Evolutionary conservation across 2,888 invertebrate species (phyloP).

Genomic region (Epistrophe eligans): DNA sequence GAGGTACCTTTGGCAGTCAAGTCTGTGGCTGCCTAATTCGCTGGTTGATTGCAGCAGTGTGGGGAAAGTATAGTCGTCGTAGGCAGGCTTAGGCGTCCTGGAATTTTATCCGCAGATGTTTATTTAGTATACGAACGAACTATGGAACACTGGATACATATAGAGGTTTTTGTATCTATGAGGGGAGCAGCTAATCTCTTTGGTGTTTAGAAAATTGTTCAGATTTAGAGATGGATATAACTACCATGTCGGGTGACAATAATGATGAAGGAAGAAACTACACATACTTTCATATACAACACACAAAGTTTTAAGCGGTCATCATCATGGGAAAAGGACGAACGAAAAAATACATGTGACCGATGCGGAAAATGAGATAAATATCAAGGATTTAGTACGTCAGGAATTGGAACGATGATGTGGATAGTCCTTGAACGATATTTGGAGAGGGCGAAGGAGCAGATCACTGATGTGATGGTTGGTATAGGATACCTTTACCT

Average conservation of each 20-base stretch:
- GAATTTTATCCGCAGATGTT: constrained; percentile 72
- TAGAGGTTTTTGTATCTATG: constrained; percentile 41
- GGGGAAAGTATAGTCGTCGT: constrained; percentile 43
- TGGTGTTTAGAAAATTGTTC: constrained; percentile 65
- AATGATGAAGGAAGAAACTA: constrained; percentile 51
- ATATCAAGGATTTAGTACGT: constrained; percentile 73
- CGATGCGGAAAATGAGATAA: constrained; percentile 75
- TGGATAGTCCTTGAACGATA: constrained; percentile 68
- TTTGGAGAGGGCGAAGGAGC: constrained; percentile 38
- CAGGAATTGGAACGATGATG: constrained; percentile 60
- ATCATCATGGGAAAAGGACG: constrained; percentile 14
- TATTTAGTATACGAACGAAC: constrained; percentile 43
- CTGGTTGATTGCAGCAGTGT: constrained; percentile 57
- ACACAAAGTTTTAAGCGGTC: constrained; percentile 49
- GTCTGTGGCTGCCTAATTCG: constrained; percentile 74
- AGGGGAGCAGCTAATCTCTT: constrained; percentile 60
- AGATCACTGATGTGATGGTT: background rate
- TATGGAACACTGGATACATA: background rate
- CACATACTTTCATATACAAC: background rate
- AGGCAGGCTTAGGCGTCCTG: constrained; percentile 21
- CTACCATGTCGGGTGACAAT: constrained; percentile 48
- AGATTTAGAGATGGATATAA: constrained; percentile 68
- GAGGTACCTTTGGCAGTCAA: constrained; percentile 53
- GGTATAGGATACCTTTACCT: background rate
- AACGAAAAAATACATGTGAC: constrained; percentile 56